Percentiles rank a stretch among this genome's conserved stretches.
Evolutionary conservation across 1,140 invertebrate species (phyloP).

Genomic region (Holotrichia oblita): DNA sequence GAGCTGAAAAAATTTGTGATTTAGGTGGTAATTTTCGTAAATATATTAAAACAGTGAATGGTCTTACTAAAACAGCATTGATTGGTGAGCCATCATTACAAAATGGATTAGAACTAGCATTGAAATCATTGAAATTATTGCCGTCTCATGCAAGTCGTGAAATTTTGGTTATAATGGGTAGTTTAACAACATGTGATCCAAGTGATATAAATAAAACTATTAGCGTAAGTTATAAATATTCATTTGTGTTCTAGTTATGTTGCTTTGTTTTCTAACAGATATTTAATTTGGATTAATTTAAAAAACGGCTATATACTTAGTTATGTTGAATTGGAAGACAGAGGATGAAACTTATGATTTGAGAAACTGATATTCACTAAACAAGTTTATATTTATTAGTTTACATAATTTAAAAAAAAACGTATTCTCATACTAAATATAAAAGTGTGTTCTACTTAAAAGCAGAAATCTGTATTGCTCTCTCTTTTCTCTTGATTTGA

Average conservation of each 20-base stretch:
- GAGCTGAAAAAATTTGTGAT: slow-evolving; percentile 91
- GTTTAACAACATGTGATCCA: slow-evolving; percentile 96
- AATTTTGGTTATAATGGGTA: slow-evolving; percentile 90
- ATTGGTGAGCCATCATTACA: slow-evolving; percentile 94
- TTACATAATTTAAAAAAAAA: too few relatives aligned
- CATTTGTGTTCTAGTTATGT: slow-evolving; percentile 38
- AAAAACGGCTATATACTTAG: too few relatives aligned
- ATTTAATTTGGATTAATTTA: too few relatives aligned
- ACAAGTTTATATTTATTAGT: too few relatives aligned
- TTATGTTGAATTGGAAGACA: too few relatives aligned
- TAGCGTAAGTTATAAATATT: slow-evolving; percentile 67
- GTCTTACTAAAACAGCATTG: slow-evolving; percentile 69
- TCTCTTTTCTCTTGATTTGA: too few relatives aligned
- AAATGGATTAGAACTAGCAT: slow-evolving; percentile 90
- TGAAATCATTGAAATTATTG: slow-evolving; percentile 86
- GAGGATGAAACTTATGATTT: too few relatives aligned
- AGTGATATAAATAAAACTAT: slow-evolving; percentile 90
- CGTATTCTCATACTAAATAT: too few relatives aligned
- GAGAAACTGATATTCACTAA: too few relatives aligned
- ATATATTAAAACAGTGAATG: slow-evolving; percentile 75
- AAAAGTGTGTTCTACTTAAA: too few relatives aligned
- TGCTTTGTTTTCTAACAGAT: slow-evolving; percentile 62
- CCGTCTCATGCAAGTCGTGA: slow-evolving; percentile 94
- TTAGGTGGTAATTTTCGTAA: slow-evolving; percentile 87
- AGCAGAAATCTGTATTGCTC: too few relatives aligned